Base-by-base conservation (phyloP, 2,113 vertebrate genomes). In the Sceloporus tristichus region DNA sequence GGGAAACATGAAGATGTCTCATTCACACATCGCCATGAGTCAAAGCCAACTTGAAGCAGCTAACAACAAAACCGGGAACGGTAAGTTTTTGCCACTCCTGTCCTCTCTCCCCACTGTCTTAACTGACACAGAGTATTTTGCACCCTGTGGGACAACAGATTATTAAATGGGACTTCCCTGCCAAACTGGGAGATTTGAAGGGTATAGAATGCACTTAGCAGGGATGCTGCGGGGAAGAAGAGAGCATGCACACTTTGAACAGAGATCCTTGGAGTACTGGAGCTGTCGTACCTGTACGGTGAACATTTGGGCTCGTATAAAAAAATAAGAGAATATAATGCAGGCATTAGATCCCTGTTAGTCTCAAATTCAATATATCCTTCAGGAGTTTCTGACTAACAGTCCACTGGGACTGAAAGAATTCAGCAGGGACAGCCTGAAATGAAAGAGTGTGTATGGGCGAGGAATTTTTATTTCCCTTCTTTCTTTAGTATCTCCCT, bases 401-500 rank as follows among this genome's bases (percentile, higher is more conserved):
- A 18, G 23, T 68, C 59, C n/a, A 29, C 29, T 14, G 62, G 74
- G 73, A 82, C 1, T 4, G 13, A 34, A 18, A 77, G 42, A 68
- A 88, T 40, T 77, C 73, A 68, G 42, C 5, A 54, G 73, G 73
- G 62, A 77, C 48, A 68, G 23, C 2, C 53, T 40, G 48, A 18
- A 9, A 54, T 23, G 40, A 73, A 9, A 71, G 6, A 77, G 74
- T 16, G 68, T 48, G 40, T 8, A 9, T 48, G 19, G 23, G 29
- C 2, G 59, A 62, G 18, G 25, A 56, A 80, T 53, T 54, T 77
- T 62, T 73, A 16, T 78, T 79, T 27, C 16, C 62, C 18, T 27
- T 13, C 18, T 80, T n/a, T 79, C 18, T 79, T 80, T 76, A 82
- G 65, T 21, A 23, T 68, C 78, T 74, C 85, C n/a, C 66, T 79